Evolutionary conservation across 2,113 vertebrate species (phyloP), one percentile per base, ranked within the genome.

Genomic region (Hippotragus niger): DNA sequence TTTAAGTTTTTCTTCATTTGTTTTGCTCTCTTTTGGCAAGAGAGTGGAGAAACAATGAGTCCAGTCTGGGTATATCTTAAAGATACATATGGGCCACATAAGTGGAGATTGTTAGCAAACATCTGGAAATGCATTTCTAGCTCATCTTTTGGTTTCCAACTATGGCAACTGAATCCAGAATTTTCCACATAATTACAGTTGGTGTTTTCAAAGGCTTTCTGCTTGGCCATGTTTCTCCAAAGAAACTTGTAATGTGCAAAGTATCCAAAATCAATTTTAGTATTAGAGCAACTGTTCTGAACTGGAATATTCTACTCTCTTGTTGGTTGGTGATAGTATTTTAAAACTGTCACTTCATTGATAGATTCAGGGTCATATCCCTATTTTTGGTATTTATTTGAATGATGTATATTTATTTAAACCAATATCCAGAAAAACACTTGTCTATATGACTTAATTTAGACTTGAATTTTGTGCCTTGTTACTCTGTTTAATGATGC

Each of bases 381-480:
- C 53, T 89, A 43, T 94, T 97, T 93, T 33, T 57, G 50, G 50
- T 83, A 55, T 55, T 83, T 55, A 83, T 83, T 83, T 83, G 52
- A 93, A 92, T 53, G 55, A n/a, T 88, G 12, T 83, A 4, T 74
- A 83, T 95, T 93, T 95, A 76, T 88, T 74, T 95, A 80, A 97
- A 80, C 33, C 45, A 87, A 62, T 94, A 95, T 95, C 52, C 88
- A 95, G 58, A 95, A 90, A 27, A 58, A 92, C 16, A 50, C 31
- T 94, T 94, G 23, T 78, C 98, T 96, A 60, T 15, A 53, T 93
- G 93, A 92, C 80, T 97, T 94, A 84, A 90, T 97, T 96, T 96
- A 91, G 64, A 95, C 85, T 67, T 85, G 50, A 96, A 53, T 97
- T 96, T 80, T 85, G 52, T 96, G 62, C 74, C 55, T 95, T 95